Evolutionary conservation across 37 sponge, comb jelly and placozoan genomes (phyloP), one percentile per base, ranked within the genome.

Genomic region (Oscarella lobularis): DNA sequence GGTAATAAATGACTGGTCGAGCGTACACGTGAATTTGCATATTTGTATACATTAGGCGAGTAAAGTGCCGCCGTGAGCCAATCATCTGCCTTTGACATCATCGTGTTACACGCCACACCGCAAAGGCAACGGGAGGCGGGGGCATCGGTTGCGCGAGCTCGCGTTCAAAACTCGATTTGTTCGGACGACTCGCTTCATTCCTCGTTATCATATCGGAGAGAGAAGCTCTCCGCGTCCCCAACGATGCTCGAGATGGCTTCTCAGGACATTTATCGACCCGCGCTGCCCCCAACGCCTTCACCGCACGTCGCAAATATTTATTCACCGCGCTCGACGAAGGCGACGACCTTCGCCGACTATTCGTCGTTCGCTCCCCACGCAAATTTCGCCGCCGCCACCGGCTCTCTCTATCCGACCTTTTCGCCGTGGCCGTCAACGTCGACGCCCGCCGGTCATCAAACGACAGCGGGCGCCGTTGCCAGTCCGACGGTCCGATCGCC

Each of bases 31-130:
- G 14, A 48, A 48, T 48, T 48, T 48, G 20, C 60, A 48, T 48
- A 27, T 48, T 48, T 48, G 60, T 48, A 20, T 48, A 48, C 60
- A 48, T 48, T 48, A 48, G 14, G 20, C 60, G 14, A 27, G 14
- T 48, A 20, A 48, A 48, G 60, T 20, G 60, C 60, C 60, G 60
- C 9, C 60, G 60, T 9, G 60, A 48, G 60, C 60, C 60, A 48
- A 48, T 48, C 60, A 48, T 48, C 20, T 27, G 60, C n/a, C 60
- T 48, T 48, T 48, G 60, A 48, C 60, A 48, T 48, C 60, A 48
- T 48, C 60, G 60, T 48, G 60, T 48, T 48, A 48, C 60, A 48
- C 60, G 60, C 60, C 60, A 48, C 60, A 20, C 60, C 60, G 60
- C 60, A 48, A 48, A 48, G n/a, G 60, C 60, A 48, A 48, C 60